Base-by-base conservation (phyloP, 2,797 vertebrate species). In the Zalophus californianus region DNA sequence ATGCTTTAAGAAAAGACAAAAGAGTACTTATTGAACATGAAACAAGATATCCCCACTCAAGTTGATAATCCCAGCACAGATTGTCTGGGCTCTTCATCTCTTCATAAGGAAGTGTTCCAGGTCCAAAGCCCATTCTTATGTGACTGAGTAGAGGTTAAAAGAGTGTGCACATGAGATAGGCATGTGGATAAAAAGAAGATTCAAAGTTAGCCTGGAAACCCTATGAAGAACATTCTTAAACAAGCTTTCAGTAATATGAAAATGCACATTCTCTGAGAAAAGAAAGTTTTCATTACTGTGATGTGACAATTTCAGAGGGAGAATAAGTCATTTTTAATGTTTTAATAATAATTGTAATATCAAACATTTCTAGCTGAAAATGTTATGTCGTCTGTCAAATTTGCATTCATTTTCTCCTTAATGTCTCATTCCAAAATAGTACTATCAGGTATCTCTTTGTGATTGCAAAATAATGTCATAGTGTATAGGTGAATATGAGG, bases 401-500 rank as follows among this genome's bases (percentile, higher is more conserved):
- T 78, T 85, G 38, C 32, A 87, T 78, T 64, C 41, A 73, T 60
- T 86, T 72, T 60, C 13, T 60, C 18, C 48, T 87, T 86, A 78
- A 66, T 79, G n/a, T 50, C 60, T 52, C 73, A 78, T 72, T 73
- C 48, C 5, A 88, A 77, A 87, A 86, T 25, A 25, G 5, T 41
- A 87, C 3, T n/a, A 72, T 68, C 13, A 80, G 27, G 6, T 78
- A 25, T 89, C 38, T 96, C 9, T 84, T 66, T 95, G 50, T 48
- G 7, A 93, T 84, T 79, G 72, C 12, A 96, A 54, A 95, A 70
- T 32, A 95, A 83, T 73, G 20, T 48, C 38, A 20, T 52, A 92
- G 18, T 38, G 27, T 54, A 32, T 75, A 80, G 56, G 56, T 91
- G 62, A 80, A 80, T 15, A 64, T n/a, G 23, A 94, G 32, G 35